Percentiles rank a stretch among this genome's conserved stretches.
These are phyloP conservation scores for Heliangelus exortis DNA, from an alignment of 2,797 vertebrate species.

Conservation along the genomic window DNA sequence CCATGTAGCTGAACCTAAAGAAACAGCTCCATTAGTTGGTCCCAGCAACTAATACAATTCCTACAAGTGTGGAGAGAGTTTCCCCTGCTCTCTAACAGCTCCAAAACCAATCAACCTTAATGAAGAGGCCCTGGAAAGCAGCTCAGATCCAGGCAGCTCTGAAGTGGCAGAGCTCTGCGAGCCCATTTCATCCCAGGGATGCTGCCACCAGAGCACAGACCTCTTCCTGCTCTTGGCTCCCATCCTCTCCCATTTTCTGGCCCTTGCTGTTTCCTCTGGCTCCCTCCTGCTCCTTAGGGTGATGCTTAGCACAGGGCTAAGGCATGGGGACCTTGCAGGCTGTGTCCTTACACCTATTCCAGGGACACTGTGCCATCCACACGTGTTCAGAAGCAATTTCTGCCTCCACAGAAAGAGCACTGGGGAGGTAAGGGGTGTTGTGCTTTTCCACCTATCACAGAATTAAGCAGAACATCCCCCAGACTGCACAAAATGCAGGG, in stretches of 20 bases:
- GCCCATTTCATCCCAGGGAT: neutral
- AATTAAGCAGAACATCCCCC: neutral
- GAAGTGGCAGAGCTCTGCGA: neutral
- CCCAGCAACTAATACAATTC: neutral
- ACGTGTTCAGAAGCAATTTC: accelerated
- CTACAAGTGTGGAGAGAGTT: neutral
- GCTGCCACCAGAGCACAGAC: neutral
- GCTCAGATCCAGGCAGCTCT: neutral
- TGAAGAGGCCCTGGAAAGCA: constrained; percentile 5
- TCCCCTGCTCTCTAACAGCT: neutral
- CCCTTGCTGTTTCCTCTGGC: neutral
- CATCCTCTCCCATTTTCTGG: accelerated
- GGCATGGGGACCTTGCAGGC: no score
- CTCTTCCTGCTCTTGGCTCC: neutral
- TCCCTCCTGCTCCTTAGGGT: neutral
- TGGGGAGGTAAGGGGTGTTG: neutral
- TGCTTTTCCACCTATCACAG: neutral
- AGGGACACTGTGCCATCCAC: neutral
- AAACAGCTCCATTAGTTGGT: neutral
- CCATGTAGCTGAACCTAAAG: neutral
- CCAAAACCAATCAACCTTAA: constrained; percentile 6
- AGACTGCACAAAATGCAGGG: neutral
- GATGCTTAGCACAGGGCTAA: no score
- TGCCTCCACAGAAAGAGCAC: neutral
- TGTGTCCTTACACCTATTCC: no score